Evolutionary conservation across 2,888 invertebrate genomes (phyloP).

Genomic region (Meta bourneti): DNA sequence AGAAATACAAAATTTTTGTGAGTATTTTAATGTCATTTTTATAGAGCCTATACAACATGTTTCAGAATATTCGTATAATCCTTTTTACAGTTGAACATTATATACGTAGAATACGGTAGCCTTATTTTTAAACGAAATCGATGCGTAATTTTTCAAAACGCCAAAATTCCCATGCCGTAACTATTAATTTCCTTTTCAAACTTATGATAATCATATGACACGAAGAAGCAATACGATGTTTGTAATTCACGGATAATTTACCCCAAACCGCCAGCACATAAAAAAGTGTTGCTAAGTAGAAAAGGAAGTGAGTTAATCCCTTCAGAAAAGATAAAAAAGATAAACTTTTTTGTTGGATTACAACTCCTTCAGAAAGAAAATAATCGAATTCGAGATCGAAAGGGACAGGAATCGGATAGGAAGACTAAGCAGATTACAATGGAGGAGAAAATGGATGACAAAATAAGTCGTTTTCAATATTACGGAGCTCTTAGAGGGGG

Average conservation of each 20-base stretch:
- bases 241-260: conserved; percentile 50
- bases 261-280: neutral
- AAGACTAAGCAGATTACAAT: neutral
- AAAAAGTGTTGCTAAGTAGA: neutral
- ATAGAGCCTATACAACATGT: no score
- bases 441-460: neutral
- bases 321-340: conserved; percentile 30
- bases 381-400: neutral
- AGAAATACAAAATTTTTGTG: no score
- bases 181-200: no score
- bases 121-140: no score
- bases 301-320: conserved; percentile 53
- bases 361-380: neutral
- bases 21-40: no score
- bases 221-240: neutral
- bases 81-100: no score
- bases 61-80: no score
- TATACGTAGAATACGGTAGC: no score
- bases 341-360: neutral
- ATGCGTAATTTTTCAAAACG: no score
- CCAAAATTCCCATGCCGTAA: no score
- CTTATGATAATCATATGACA: no score
- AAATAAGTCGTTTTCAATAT: conserved; percentile 53
- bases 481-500: conserved; percentile 8
- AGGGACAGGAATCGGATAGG: neutral